These are phyloP conservation scores for Thunnus thynnus DNA, from an alignment of 2,113 vertebrate genomes.

Conservation along the genomic window DNA sequence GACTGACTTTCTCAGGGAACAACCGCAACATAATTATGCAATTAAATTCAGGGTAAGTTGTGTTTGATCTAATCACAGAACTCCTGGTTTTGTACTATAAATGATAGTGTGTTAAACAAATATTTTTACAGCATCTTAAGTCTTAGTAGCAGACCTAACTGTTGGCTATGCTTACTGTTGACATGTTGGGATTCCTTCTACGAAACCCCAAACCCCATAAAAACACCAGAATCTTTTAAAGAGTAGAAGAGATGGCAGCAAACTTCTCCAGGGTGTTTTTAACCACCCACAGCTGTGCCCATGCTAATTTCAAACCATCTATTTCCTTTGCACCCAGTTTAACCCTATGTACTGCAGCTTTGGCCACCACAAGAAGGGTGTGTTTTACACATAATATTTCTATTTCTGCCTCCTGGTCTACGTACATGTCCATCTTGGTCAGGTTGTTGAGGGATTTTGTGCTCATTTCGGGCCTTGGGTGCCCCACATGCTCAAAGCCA, in stretches of 20 bases:
- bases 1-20: neutral
- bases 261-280: conserved; percentile 66
- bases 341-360: conserved; percentile 58
- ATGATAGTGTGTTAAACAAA: conserved; percentile 47
- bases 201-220: conserved; percentile 42
- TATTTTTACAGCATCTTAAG: conserved; percentile 33
- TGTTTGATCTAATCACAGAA: conserved; percentile 16
- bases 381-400: conserved; percentile 83
- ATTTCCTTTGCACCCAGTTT: conserved; percentile 75
- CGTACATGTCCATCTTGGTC: conserved; percentile 49
- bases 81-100: conserved; percentile 42
- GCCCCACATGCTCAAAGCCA: conserved; percentile 24
- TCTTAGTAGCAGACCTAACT: conserved; percentile 16
- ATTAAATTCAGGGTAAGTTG: conserved; percentile 10
- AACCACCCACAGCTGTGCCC: conserved; percentile 61
- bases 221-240: conserved; percentile 61
- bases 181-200: conserved; percentile 42
- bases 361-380: conserved; percentile 77
- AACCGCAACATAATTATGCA: conserved; percentile 40
- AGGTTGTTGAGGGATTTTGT: conserved; percentile 54
- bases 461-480: conserved; percentile 16
- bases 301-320: conserved; percentile 68
- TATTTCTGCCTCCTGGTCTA: conserved; percentile 64
- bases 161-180: conserved; percentile 23
- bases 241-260: conserved; percentile 47